Evolutionary conservation across 2,888 invertebrate species (phyloP).

Genomic region (Tachina lurida): DNA sequence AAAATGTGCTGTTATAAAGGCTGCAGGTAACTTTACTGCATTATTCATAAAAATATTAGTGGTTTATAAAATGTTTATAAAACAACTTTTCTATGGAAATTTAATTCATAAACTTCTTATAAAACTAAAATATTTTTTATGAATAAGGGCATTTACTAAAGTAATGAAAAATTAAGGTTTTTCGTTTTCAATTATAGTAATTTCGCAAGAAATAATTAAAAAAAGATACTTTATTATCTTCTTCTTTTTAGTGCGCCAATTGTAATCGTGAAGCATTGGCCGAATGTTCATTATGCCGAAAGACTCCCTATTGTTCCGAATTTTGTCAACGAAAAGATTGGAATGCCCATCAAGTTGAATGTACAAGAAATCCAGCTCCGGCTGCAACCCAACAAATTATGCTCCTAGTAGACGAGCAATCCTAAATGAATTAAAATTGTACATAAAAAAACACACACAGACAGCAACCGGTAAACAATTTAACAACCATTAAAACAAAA

Average conservation of each 20-base stretch:
- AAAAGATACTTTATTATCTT: constrained; percentile 45
- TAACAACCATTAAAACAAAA: constrained; percentile 64
- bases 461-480: constrained; percentile 66
- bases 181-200: too few relatives aligned
- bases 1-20: too few relatives aligned
- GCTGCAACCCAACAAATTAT: constrained; percentile 91
- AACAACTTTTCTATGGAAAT: too few relatives aligned
- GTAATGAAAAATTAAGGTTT: too few relatives aligned
- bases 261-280: constrained; percentile 94
- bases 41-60: too few relatives aligned
- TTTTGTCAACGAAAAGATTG: constrained; percentile 96
- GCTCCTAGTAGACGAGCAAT: constrained; percentile 91
- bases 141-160: too few relatives aligned
- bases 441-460: constrained; percentile 71
- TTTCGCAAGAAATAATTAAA: too few relatives aligned
- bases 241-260: constrained; percentile 89
- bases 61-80: too few relatives aligned
- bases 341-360: constrained; percentile 93
- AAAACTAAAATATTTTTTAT: too few relatives aligned
- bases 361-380: constrained; percentile 88
- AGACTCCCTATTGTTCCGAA: constrained; percentile 94
- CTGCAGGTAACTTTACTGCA: too few relatives aligned
- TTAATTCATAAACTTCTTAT: too few relatives aligned
- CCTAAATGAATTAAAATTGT: constrained; percentile 81
- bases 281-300: constrained; percentile 92